A percentile compares a stretch with the other conserved stretches of the same genome.
Evolutionary conservation across 2,113 vertebrate species (phyloP).

Genomic region (Ivindomyrus marchei): DNA sequence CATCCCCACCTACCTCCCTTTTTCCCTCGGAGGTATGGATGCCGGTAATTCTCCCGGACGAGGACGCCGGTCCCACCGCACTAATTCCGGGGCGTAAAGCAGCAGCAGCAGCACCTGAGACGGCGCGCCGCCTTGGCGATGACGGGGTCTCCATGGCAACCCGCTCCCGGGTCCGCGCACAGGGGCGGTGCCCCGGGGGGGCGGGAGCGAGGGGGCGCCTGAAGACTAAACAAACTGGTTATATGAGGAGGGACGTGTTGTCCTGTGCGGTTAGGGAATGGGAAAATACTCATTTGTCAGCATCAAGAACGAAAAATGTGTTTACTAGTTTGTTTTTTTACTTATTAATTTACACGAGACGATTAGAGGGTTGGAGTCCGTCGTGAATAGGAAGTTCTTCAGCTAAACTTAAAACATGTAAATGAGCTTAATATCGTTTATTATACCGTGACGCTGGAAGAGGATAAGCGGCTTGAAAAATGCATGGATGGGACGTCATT

Average conservation of each 20-base stretch:
- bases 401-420: background rate
- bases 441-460: background rate
- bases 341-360: background rate
- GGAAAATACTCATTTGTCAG: background rate
- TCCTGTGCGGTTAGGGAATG: background rate
- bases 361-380: background rate
- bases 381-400: background rate
- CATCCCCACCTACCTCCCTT: background rate
- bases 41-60: background rate
- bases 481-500: background rate
- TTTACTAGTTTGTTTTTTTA: background rate
- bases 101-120: conserved; percentile 4
- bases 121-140: background rate
- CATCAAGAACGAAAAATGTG: background rate
- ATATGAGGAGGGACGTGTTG: background rate
- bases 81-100: conserved; percentile 1
- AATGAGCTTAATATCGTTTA: background rate
- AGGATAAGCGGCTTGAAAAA: background rate
- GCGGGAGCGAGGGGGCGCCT: background rate
- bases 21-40: background rate
- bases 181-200: background rate
- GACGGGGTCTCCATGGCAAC: conserved; percentile 13
- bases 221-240: conserved; percentile 19
- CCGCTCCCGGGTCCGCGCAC: background rate
- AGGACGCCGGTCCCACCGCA: background rate